phyloP scores from a whole-genome alignment of 2,888 invertebrate genomes.

The Sarcophaga carnaria region DNA sequence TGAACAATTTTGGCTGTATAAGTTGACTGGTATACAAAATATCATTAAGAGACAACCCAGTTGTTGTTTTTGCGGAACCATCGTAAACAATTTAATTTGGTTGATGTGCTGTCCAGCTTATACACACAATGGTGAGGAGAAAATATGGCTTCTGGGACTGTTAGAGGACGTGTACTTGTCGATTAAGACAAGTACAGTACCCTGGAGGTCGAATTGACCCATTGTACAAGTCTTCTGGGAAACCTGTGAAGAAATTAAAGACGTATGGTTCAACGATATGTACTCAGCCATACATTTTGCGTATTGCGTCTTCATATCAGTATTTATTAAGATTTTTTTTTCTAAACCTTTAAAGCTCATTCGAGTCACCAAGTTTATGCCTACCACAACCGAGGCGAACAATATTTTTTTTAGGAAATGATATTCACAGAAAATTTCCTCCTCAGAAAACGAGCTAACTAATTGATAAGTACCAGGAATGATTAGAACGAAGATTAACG shows the following conservation, averaged over 20 bases:
- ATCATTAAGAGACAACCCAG: slow-evolving; percentile 42
- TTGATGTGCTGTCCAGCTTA: slow-evolving; percentile 36
- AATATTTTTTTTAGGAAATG: no score
- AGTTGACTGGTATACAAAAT: slow-evolving; percentile 31
- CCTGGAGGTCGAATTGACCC: no score
- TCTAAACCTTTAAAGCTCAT: slow-evolving; percentile 43
- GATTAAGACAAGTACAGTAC: no score
- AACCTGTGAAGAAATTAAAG: background rate
- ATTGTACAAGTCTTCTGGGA: background rate
- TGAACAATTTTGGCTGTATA: no score
- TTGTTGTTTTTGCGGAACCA: slow-evolving; percentile 31
- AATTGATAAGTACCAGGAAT: background rate
- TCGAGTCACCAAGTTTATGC: slow-evolving; percentile 40
- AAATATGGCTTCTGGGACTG: slow-evolving; percentile 1
- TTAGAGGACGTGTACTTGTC: no score
- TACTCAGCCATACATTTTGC: slow-evolving; percentile 30
- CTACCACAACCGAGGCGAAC: no score
- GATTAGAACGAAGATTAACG: background rate
- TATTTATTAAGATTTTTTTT: slow-evolving; percentile 42
- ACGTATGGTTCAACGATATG: slow-evolving; percentile 30
- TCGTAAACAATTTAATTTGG: slow-evolving; percentile 14
- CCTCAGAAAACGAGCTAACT: no score
- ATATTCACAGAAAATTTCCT: no score
- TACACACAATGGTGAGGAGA: slow-evolving; percentile 29
- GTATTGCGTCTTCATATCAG: slow-evolving; percentile 48